Conservation (phyloP, 2,888 invertebrate species). For the Tetramorium bicarinatum region DNA sequence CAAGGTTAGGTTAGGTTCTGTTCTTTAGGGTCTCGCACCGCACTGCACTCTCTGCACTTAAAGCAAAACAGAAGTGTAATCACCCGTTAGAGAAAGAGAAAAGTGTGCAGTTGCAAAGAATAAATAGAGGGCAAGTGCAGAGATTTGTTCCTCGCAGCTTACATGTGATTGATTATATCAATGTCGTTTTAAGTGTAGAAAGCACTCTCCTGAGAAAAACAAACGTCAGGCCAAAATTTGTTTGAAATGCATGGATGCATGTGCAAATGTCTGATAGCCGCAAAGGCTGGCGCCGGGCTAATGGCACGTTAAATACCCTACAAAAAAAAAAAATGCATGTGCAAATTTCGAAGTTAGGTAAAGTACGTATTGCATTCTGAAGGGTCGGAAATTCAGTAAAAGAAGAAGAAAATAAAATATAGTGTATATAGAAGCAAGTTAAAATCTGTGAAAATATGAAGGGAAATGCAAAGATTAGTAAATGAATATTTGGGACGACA, state of each 20-base stretch:
- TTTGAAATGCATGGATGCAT: background rate
- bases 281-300: no score
- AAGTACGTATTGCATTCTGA: background rate
- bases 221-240: no score
- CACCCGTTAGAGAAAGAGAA: background rate
- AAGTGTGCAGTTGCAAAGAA: background rate
- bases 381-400: background rate
- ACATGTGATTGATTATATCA: no score
- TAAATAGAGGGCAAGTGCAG: background rate
- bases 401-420: background rate
- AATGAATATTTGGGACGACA: background rate
- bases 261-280: no score
- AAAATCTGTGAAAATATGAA: background rate
- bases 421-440: background rate
- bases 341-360: background rate
- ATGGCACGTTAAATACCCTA: no score
- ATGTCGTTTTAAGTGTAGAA: no score
- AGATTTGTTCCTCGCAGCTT: background rate
- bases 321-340: no score
- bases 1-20: no score
- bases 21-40: background rate
- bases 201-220: no score
- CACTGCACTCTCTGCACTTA: background rate
- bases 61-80: background rate
- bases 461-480: background rate